These are phyloP conservation scores for Pantherophis guttatus DNA, from an alignment of 2,113 vertebrate genomes.

Conservation along the genomic window DNA sequence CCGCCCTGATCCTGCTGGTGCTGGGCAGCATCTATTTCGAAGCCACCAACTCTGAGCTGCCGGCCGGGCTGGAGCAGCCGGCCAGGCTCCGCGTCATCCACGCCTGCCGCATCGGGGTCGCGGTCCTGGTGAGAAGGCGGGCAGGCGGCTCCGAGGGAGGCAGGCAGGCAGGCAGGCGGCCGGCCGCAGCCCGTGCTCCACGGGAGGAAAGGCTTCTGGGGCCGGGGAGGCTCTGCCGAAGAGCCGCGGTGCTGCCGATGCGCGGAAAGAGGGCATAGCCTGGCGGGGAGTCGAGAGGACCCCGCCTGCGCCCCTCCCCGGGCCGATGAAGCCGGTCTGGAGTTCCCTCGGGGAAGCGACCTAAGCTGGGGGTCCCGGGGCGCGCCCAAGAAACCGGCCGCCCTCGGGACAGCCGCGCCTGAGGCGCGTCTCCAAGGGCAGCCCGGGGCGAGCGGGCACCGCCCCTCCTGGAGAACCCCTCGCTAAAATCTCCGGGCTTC, in stretches of 20 bases:
- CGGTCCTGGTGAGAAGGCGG: constrained; percentile 66
- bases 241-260: neutral
- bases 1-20: constrained; percentile 67
- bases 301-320: neutral
- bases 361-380: neutral
- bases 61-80: constrained; percentile 60
- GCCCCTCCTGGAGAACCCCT: no score
- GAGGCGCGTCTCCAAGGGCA: neutral
- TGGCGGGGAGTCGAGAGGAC: neutral
- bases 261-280: neutral
- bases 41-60: constrained; percentile 72
- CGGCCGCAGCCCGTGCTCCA: no score
- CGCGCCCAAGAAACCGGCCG: neutral
- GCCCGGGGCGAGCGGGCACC: no score
- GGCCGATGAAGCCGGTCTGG: neutral
- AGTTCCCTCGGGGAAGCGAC: neutral
- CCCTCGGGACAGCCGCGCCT: neutral
- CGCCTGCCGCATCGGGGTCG: constrained; percentile 58
- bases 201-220: neutral
- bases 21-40: constrained; percentile 71
- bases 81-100: constrained; percentile 66
- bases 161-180: neutral
- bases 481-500: neutral
- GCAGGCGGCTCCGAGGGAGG: no score
- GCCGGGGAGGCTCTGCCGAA: neutral